Evolutionary conservation across 2,888 invertebrate genomes (phyloP).

Genomic region (Rhopalosiphum nymphaeae): DNA sequence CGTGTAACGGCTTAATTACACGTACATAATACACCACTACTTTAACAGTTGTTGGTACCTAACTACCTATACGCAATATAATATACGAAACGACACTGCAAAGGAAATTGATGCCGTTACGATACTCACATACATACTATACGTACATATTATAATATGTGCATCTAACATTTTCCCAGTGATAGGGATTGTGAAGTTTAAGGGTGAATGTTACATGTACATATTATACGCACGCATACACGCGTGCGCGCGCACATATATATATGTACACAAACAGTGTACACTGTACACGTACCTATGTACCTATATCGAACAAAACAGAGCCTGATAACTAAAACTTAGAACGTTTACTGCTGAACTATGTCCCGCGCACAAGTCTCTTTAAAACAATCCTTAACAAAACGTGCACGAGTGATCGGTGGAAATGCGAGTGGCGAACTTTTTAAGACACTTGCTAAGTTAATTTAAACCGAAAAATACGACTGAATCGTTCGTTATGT

Average conservation of each 20-base stretch:
- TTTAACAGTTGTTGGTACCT: neutral
- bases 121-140: neutral
- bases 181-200: neutral
- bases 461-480: slow-evolving; percentile 47
- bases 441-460: slow-evolving; percentile 37
- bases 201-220: neutral
- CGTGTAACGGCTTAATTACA: neutral
- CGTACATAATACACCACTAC: neutral
- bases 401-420: neutral
- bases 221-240: neutral
- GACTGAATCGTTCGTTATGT: slow-evolving; percentile 46
- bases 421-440: slow-evolving; percentile 18
- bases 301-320: slow-evolving; percentile 16
- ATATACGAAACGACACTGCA: neutral
- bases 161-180: neutral
- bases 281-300: neutral
- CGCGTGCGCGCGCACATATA: neutral
- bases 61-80: neutral
- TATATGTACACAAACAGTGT: too few species aligned
- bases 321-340: slow-evolving; percentile 40
- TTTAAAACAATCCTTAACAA: slow-evolving; percentile 31
- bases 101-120: neutral
- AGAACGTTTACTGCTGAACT: slow-evolving; percentile 37
- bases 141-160: neutral
- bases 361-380: neutral